phyloP scores from a whole-genome alignment of 2,797 vertebrate genomes.

The Pterois miles region DNA sequence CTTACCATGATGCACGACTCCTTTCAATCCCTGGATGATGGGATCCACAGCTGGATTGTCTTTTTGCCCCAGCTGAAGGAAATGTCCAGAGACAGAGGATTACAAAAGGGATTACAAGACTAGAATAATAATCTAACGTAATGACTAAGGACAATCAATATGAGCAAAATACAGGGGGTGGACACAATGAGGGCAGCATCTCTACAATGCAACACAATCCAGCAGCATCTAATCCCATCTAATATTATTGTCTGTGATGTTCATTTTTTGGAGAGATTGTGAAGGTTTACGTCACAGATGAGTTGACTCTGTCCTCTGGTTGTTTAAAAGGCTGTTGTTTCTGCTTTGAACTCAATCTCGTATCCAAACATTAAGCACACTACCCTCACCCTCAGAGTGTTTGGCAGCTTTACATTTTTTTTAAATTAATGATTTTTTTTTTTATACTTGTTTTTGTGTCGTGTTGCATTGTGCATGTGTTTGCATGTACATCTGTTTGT shows the following conservation, averaged over 20 bases:
- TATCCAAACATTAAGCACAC: too few relatives aligned
- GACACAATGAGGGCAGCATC: constrained; percentile 19
- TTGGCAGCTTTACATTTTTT: too few relatives aligned
- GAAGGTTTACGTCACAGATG: not conserved
- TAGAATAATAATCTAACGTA: constrained; percentile 48
- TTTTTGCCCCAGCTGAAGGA: constrained; percentile 90
- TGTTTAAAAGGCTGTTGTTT: not conserved
- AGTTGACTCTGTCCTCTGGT: not conserved
- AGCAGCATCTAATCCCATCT: constrained; percentile 4
- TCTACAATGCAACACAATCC: constrained; percentile 15
- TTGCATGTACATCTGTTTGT: too few relatives aligned
- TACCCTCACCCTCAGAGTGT: too few relatives aligned
- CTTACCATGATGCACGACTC: constrained; percentile 99
- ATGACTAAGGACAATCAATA: constrained; percentile 51
- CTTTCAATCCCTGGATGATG: constrained; percentile 97
- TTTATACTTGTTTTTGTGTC: too few relatives aligned
- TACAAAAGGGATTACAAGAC: constrained; percentile 70
- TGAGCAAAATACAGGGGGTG: constrained; percentile 28
- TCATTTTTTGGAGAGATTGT: not conserved
- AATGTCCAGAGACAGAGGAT: constrained; percentile 66
- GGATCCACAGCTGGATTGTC: constrained; percentile 97
- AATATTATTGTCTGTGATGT: not conserved
- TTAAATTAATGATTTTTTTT: too few relatives aligned
- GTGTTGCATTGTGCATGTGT: too few relatives aligned
- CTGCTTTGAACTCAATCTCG: too few relatives aligned